These are phyloP conservation scores for Cnemophilus loriae DNA, from an alignment of 2,113 vertebrate species.

Conservation along the genomic window DNA sequence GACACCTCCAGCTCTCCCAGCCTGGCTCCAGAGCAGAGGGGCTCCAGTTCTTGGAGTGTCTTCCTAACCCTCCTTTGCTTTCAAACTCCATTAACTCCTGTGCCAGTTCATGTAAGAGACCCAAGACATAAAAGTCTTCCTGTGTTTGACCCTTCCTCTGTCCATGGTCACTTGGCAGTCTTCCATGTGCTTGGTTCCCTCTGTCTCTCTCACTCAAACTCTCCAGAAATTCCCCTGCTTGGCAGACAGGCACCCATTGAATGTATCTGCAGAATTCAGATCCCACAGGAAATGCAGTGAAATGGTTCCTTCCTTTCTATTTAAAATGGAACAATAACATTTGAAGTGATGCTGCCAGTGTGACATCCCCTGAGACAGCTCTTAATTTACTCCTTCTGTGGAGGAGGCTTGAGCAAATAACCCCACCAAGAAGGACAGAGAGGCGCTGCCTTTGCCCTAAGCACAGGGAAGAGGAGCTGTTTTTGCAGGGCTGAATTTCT, in stretches of 20 bases:
- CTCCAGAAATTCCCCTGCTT: background rate
- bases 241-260: conserved; percentile 28
- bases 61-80: background rate
- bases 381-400: background rate
- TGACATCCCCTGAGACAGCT: background rate
- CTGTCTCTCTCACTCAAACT: background rate
- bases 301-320: background rate
- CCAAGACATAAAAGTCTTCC: background rate
- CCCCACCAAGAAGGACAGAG: background rate
- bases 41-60: background rate
- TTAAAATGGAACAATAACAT: background rate
- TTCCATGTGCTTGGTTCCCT: background rate
- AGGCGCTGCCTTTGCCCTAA: background rate
- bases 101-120: background rate
- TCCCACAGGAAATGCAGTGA: conserved; percentile 23
- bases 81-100: fast-evolving
- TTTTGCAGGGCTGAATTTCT: background rate
- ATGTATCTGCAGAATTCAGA: conserved; percentile 14
- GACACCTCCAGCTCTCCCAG: background rate
- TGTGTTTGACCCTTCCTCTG: background rate
- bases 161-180: background rate
- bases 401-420: background rate
- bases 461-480: background rate
- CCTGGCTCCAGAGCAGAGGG: background rate
- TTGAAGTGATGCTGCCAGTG: background rate